Evolutionary conservation across 1,140 invertebrate species (phyloP), one percentile per base, ranked within the genome.

Genomic region (Agrilus planipennis): DNA sequence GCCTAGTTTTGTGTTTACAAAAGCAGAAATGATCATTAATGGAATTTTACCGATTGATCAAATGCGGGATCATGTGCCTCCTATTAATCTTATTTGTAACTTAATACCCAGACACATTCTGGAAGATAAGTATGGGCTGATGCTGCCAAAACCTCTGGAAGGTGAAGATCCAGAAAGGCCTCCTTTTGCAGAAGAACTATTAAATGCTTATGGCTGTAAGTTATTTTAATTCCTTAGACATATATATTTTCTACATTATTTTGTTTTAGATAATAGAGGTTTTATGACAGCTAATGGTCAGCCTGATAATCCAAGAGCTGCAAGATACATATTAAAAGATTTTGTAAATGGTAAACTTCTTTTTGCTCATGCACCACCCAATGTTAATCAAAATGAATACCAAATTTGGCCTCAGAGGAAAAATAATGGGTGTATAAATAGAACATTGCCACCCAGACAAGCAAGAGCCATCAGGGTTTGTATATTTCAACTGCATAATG

Each of bases 11-110:
- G 86, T 95, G 7, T 73, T 79, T 45, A 83, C 89, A 41, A 88
- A 89, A 68, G 84, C 87, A 0, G 93, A 99, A 49, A 84, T 99
- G 77, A 71, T 99, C 44, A 66, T 98, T 0, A 91, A 89, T 55
- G 94, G 93, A 14, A 95, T 99, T 46, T 64, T 99, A 40, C 89
- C 94, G 6, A 90, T 99, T 55, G 93, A 99, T 69, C 88, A 97
- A 62, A 81, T 95, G 76, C 72, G 77, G 31, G 84, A 94, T 61
- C 81, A 84, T 60, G 73, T 88, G 14, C 74, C 82, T 2, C 75
- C 90, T 1, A 70, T 84, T 4, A 79, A 77, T 49, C 58, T 87
- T 36, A 57, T 89, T 4, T 71, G 73, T 25, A 71, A 68, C 45
- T 64, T 76, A 34, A 84, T 95, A 51, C 87, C 88, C 1, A 67